Conservation (phyloP, 2,113 vertebrate species). For the Mustelus asterias region DNA sequence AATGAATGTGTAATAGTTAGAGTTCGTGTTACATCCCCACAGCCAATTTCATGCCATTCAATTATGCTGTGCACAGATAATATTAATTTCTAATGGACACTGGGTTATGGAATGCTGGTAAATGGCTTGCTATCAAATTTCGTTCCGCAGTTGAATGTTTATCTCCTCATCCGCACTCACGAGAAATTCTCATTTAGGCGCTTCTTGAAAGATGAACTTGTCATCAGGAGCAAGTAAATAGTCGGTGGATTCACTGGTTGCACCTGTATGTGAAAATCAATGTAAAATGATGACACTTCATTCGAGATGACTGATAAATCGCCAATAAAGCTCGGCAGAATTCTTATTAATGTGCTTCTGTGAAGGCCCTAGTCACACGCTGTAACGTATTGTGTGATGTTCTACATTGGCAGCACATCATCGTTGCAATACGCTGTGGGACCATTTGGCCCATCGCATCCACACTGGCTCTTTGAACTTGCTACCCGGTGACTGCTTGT, state of each 20-base stretch:
- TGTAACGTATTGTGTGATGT: not conserved
- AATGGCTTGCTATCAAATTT: not conserved
- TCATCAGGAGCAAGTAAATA: not conserved
- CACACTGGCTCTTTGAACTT: not conserved
- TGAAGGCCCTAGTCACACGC: not conserved
- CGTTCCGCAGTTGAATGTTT: not conserved
- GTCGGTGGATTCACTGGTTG: not conserved
- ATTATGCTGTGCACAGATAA: not conserved
- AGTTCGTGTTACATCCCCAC: not conserved
- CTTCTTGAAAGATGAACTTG: not conserved
- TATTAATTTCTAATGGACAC: not conserved
- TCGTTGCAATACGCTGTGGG: not conserved
- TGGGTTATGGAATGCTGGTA: not conserved
- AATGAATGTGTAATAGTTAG: not conserved
- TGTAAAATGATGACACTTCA: constrained; percentile 17
- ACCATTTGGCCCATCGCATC: not conserved
- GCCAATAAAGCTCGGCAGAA: not conserved
- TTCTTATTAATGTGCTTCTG: not conserved
- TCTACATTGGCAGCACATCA: not conserved
- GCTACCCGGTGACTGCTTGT: not conserved
- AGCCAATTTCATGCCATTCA: not conserved
- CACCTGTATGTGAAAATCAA: not conserved
- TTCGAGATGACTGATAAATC: not conserved
- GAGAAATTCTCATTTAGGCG: not conserved
- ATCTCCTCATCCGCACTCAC: not conserved